A percentile compares a stretch with the other conserved stretches of the same genome.
Evolutionary conservation across 2,888 invertebrate species (phyloP).

Genomic region (Augiades crinisus): DNA sequence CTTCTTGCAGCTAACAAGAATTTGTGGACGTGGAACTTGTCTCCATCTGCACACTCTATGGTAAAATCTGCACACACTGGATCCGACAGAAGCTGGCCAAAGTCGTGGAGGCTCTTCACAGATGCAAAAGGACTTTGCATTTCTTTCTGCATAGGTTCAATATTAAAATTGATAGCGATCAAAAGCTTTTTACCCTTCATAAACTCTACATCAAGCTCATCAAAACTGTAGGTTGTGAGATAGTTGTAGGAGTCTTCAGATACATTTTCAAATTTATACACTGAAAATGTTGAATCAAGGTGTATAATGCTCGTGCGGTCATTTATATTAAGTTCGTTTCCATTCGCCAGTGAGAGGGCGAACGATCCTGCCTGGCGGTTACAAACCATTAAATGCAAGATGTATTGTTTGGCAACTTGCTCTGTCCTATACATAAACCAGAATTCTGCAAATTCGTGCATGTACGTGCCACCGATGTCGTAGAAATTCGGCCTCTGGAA

Average conservation of each 20-base stretch:
- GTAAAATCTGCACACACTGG: constrained; percentile 64
- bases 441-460: constrained; percentile 54
- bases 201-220: constrained; percentile 53
- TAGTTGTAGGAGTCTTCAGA: constrained; percentile 41
- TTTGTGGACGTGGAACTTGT: constrained; percentile 61
- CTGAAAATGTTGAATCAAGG: constrained; percentile 44
- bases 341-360: constrained; percentile 46
- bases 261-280: constrained; percentile 43
- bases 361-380: constrained; percentile 51
- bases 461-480: constrained; percentile 66
- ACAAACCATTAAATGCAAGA: constrained; percentile 61
- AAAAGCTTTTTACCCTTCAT: constrained; percentile 54
- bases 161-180: constrained; percentile 42
- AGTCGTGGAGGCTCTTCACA: constrained; percentile 53
- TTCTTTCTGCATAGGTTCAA: not conserved
- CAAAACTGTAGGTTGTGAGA: constrained; percentile 59
- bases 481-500: constrained; percentile 60
- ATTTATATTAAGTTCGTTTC: constrained; percentile 45
- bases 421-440: constrained; percentile 64
- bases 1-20: constrained; percentile 56
- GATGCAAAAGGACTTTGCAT: constrained; percentile 35
- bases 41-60: constrained; percentile 63
- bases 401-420: constrained; percentile 48
- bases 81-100: constrained; percentile 50
- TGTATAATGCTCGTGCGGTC: constrained; percentile 48